A percentile compares a stretch with the other conserved stretches of the same genome.
Evolutionary conservation across 2,888 invertebrate species (phyloP).

Genomic region (Orchestes rusci): DNA sequence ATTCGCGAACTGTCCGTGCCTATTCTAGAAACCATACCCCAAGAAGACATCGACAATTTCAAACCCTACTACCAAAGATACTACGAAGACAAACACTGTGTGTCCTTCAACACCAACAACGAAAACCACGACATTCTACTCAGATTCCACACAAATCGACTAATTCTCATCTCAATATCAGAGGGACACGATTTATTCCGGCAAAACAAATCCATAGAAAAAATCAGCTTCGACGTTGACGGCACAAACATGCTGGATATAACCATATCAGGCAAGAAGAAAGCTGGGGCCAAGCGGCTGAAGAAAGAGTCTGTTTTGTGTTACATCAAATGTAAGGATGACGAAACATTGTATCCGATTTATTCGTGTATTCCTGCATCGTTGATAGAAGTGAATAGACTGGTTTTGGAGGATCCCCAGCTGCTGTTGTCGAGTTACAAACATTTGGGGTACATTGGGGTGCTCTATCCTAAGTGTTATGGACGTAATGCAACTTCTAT

Average conservation of each 20-base stretch:
- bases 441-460: constrained; percentile 28
- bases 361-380: constrained; percentile 27
- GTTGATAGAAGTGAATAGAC: constrained; percentile 29
- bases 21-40: constrained; percentile 22
- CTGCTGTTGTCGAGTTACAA: constrained; percentile 27
- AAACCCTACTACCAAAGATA: constrained; percentile 25
- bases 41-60: constrained; percentile 25
- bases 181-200: constrained; percentile 28
- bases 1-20: constrained; percentile 24
- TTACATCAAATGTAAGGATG: constrained; percentile 28
- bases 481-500: constrained; percentile 14
- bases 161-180: constrained; percentile 27
- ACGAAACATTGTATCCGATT: constrained; percentile 26
- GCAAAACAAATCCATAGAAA: constrained; percentile 23
- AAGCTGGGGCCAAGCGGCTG: constrained; percentile 24
- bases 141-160: constrained; percentile 28
- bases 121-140: constrained; percentile 20
- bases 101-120: constrained; percentile 18
- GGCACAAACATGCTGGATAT: constrained; percentile 26
- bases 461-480: constrained; percentile 26
- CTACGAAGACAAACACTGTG: constrained; percentile 27
- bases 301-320: constrained; percentile 28
- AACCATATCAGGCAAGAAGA: constrained; percentile 27
- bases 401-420: constrained; percentile 27
- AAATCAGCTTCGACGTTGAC: constrained; percentile 28